phyloP scores from a whole-genome alignment of 1,140 invertebrate species.

The Drosophila bocki region DNA sequence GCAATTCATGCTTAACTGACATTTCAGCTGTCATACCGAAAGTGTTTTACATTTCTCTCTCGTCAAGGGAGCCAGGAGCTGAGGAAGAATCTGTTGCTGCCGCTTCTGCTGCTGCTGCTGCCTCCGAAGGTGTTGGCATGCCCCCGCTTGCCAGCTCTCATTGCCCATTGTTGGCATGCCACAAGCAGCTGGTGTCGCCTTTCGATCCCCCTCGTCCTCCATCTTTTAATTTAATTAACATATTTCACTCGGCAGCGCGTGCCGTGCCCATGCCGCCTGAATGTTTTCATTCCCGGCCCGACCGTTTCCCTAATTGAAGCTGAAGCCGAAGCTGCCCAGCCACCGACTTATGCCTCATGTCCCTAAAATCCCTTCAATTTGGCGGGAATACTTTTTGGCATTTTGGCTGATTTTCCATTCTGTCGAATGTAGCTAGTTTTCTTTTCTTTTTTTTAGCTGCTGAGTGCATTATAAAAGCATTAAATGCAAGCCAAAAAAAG shows the following conservation, averaged over 20 bases:
- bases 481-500: constrained; percentile 63
- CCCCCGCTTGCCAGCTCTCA: constrained; percentile 8
- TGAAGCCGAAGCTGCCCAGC: constrained; percentile 7
- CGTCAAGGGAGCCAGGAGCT: constrained; percentile 24
- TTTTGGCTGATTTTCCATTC: constrained; percentile 44
- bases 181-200: constrained; percentile 75
- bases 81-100: constrained; percentile 21
- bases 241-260: constrained; percentile 37
- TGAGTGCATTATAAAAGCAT: constrained; percentile 79
- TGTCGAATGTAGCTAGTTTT: constrained; percentile 15
- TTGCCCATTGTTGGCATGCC: constrained; percentile 75
- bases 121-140: constrained; percentile 62
- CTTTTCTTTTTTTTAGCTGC: constrained; percentile 42
- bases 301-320: constrained; percentile 32
- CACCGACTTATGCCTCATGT: not conserved
- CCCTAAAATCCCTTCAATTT: constrained; percentile 27
- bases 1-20: constrained; percentile 78
- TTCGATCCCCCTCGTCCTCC: constrained; percentile 16
- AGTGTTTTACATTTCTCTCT: constrained; percentile 79
- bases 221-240: constrained; percentile 71
- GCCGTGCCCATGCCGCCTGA: constrained; percentile 15
- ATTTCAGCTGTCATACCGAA: constrained; percentile 81
- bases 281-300: constrained; percentile 35
- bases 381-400: constrained; percentile 22
- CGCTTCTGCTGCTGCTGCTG: constrained; percentile 15